Percentiles rank a stretch among this genome's conserved stretches.
Conservation (phyloP, 1,140 invertebrate species). For the Archegozetes longisetosus region DNA sequence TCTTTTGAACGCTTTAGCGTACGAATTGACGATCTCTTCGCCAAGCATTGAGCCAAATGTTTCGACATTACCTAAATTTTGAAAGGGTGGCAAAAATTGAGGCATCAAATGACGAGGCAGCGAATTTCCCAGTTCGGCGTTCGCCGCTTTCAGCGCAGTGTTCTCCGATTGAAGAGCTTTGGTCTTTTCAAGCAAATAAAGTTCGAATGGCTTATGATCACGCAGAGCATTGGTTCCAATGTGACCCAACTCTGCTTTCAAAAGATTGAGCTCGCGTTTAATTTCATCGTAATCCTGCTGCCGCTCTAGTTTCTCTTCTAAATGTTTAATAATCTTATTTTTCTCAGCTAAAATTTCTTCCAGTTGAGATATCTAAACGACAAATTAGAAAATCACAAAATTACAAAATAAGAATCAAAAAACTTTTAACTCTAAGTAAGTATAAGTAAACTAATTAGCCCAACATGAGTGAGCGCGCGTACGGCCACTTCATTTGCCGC, state of each 20-base stretch:
- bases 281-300: constrained; percentile 80
- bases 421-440: background rate
- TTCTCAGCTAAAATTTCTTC: constrained; percentile 77
- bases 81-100: constrained; percentile 39
- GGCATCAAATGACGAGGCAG: constrained; percentile 5
- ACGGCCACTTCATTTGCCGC: too few relatives aligned
- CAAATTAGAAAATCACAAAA: background rate
- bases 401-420: background rate
- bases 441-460: background rate
- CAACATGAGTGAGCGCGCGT: too few relatives aligned
- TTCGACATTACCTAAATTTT: constrained; percentile 36
- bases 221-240: constrained; percentile 17
- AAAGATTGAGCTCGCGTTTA: constrained; percentile 57
- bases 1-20: constrained; percentile 16
- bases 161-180: constrained; percentile 45
- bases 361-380: constrained; percentile 46
- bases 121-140: constrained; percentile 28
- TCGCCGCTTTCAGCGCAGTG: constrained; percentile 31
- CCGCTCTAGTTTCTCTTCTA: constrained; percentile 64
- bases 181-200: constrained; percentile 55
- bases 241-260: constrained; percentile 21
- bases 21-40: constrained; percentile 58
- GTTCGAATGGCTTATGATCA: constrained; percentile 49
- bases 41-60: constrained; percentile 49
- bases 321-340: constrained; percentile 58